Evolutionary conservation across 2,113 vertebrate genomes (phyloP).

Genomic region (Condylura cristata): DNA sequence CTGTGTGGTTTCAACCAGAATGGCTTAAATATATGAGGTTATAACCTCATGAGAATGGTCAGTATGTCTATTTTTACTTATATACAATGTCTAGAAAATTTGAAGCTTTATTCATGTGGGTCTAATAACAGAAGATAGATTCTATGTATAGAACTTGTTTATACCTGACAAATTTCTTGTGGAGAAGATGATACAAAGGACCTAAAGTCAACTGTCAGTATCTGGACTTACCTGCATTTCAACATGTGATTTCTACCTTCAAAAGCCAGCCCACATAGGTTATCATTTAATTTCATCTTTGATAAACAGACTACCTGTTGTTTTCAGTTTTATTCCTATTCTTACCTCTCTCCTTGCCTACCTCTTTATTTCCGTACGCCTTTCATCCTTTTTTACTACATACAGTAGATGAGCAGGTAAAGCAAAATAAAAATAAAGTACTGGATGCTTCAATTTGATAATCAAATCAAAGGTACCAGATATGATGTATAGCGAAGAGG

Average conservation of each 20-base stretch:
- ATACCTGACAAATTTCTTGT: not conserved
- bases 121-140: not conserved
- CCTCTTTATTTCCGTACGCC: not conserved
- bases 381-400: not conserved
- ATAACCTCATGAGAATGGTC: not conserved
- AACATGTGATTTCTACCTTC: not conserved
- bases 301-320: not conserved
- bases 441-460: no score
- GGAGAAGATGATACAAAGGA: not conserved
- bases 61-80: constrained; percentile 30
- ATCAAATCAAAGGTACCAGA: no score
- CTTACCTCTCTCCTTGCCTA: not conserved
- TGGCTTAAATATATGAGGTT: not conserved
- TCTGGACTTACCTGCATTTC: not conserved
- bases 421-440: no score
- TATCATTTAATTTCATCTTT: not conserved
- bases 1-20: constrained; percentile 39
- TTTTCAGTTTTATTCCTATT: not conserved
- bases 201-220: not conserved
- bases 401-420: not conserved
- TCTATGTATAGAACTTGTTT: not conserved
- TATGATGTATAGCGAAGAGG: no score
- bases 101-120: not conserved
- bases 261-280: not conserved
- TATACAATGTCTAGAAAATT: not conserved